Evolutionary conservation across 1,140 invertebrate genomes (phyloP).

Genomic region (Nymphalis io): DNA sequence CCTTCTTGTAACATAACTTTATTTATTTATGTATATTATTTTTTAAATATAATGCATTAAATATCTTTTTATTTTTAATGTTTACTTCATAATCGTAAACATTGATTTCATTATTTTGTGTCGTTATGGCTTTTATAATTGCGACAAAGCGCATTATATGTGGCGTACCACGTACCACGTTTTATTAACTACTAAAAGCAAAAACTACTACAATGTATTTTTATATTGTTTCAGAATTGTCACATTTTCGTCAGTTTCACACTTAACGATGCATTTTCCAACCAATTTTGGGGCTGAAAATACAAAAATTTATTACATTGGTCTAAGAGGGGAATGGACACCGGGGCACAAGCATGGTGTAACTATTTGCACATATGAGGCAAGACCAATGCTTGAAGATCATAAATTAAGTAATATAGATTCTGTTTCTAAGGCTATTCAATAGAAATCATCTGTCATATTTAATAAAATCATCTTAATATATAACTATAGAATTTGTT

Average conservation of each 20-base stretch:
- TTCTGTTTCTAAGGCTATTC: slow-evolving; percentile 78
- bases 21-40: no score
- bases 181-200: no score
- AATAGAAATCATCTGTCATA: slow-evolving; percentile 37
- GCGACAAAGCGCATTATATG: no score
- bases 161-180: no score
- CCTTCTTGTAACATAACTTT: no score
- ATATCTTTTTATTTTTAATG: no score
- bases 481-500: not conserved
- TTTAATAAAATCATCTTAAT: slow-evolving; percentile 3
- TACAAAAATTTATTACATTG: slow-evolving; percentile 96
- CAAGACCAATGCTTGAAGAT: slow-evolving; percentile 90
- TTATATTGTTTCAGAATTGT: slow-evolving; percentile 86
- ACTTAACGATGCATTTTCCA: slow-evolving; percentile 94
- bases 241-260: slow-evolving; percentile 93
- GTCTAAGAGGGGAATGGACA: slow-evolving; percentile 95
- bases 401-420: slow-evolving; percentile 88
- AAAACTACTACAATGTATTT: not conserved
- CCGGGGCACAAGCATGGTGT: slow-evolving; percentile 92
- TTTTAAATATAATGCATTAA: no score
- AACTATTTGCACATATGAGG: slow-evolving; percentile 94
- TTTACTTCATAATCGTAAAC: no score
- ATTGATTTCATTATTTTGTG: no score
- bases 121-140: no score
- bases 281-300: slow-evolving; percentile 91